Base-by-base conservation (phyloP, 2,797 vertebrate genomes). In the Phrynocephalus vlangalii region DNA sequence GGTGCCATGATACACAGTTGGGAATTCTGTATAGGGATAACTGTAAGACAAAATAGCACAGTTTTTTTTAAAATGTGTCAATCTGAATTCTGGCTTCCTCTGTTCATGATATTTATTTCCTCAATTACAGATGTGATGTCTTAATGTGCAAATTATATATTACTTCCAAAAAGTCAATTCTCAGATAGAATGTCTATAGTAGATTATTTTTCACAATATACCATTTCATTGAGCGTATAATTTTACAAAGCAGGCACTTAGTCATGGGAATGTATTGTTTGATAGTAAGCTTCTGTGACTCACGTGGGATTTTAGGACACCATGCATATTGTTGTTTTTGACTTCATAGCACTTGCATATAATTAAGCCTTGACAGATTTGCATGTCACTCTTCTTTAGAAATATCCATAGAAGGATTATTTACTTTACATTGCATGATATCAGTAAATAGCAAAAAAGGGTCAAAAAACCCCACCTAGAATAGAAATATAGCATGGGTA, bases 381-480 rank as follows among this genome's bases (percentile, higher is more conserved):
- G 0, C 15, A 56, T 5, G 22, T 48, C 81, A 38, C 67, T 38
- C 3, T 0, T 0, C 63, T 76, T 22, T 67, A n/a, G n/a, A n/a
- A n/a, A n/a, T n/a, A 44, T 44, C 38, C 38, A 44, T 44, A 44
- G 3, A 44, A 44, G 5, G 38, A 44, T 44, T 44, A 44, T 44
- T 44, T 44, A 44, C 38, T 44, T 44, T 44, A 44, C 38, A 44
- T 44, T 44, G 38, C 38, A 44, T 44, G 38, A 44, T 44, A 44
- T 44, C 38, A 44, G 38, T 44, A 44, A 44, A 44, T 44, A 44
- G 38, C 38, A 44, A 44, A 44, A 44, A 44, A 4, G 38, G 38
- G 38, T 4, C 38, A 44, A 44, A 44, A 44, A 44, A 5, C 38
- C 38, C 38, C 3, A 3, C 38, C 38, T 44, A 44, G 38, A 44